These are phyloP conservation scores for Ophion ellenae DNA, from an alignment of 2,888 invertebrate genomes.

Conservation along the genomic window DNA sequence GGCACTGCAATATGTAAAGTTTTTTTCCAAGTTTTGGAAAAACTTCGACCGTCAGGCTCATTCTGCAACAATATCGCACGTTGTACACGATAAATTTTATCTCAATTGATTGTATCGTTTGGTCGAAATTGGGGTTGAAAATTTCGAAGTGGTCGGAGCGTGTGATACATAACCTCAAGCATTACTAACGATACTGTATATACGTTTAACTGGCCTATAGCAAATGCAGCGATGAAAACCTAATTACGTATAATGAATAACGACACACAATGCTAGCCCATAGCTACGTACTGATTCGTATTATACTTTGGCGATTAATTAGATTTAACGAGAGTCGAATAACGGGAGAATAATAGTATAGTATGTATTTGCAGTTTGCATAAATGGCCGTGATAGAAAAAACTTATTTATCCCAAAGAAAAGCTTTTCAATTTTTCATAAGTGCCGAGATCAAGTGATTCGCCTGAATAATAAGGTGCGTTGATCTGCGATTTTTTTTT, in stretches of 20 bases:
- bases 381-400: constrained; percentile 39
- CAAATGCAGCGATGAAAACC: constrained; percentile 51
- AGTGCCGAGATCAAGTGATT: background rate
- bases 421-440: background rate
- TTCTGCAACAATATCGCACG: no score
- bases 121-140: no score
- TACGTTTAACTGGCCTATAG: constrained; percentile 48
- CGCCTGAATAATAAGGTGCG: background rate
- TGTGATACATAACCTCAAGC: background rate
- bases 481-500: background rate
- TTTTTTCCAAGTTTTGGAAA: no score
- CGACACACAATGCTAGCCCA: constrained; percentile 30
- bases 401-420: background rate
- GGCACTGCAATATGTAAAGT: no score
- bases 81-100: no score
- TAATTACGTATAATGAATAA: constrained; percentile 52
- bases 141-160: no score
- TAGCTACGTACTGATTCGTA: constrained; percentile 51
- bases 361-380: constrained; percentile 52
- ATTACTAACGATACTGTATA: background rate
- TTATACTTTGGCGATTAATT: constrained; percentile 41
- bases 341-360: constrained; percentile 20
- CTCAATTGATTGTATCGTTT: no score
- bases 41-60: no score
- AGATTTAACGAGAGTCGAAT: constrained; percentile 25